These are phyloP conservation scores for Brachyhypopomus occidentalis DNA, from an alignment of 2,113 vertebrate species.

Conservation along the genomic window DNA sequence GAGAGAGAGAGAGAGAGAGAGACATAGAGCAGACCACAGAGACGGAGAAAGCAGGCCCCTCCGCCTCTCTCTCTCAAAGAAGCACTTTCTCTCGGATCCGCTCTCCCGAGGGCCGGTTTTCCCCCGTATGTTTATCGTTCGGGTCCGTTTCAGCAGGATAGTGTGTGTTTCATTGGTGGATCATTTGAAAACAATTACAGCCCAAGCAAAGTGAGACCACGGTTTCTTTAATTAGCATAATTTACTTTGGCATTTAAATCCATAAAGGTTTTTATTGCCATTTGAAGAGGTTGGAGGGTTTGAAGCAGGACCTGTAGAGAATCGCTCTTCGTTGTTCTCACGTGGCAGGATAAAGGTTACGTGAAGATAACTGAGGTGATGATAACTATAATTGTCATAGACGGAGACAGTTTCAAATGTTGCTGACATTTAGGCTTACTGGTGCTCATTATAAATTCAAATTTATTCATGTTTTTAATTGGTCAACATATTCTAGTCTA, in stretches of 20 bases:
- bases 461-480: too few species aligned
- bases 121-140: constrained; percentile 52
- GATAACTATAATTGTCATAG: too few species aligned
- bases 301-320: background rate
- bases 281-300: background rate
- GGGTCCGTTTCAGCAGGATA: constrained; percentile 66
- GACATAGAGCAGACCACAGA: constrained; percentile 30
- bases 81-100: constrained; percentile 33
- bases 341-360: background rate
- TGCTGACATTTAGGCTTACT: too few species aligned
- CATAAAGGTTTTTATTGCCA: background rate
- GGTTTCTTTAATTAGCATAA: constrained; percentile 64
- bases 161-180: constrained; percentile 64
- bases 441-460: too few species aligned
- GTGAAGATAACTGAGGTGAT: too few species aligned
- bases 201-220: constrained; percentile 53
- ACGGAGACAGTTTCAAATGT: too few species aligned
- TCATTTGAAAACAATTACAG: constrained; percentile 67
- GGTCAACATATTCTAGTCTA: too few species aligned
- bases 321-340: background rate
- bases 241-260: constrained; percentile 63
- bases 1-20: constrained; percentile 21
- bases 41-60: constrained; percentile 40
- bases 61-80: constrained; percentile 33
- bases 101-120: constrained; percentile 32